Evolutionary conservation across 92 coral and sea anemone genomes (phyloP).

Genomic region (Muricea muricata): DNA sequence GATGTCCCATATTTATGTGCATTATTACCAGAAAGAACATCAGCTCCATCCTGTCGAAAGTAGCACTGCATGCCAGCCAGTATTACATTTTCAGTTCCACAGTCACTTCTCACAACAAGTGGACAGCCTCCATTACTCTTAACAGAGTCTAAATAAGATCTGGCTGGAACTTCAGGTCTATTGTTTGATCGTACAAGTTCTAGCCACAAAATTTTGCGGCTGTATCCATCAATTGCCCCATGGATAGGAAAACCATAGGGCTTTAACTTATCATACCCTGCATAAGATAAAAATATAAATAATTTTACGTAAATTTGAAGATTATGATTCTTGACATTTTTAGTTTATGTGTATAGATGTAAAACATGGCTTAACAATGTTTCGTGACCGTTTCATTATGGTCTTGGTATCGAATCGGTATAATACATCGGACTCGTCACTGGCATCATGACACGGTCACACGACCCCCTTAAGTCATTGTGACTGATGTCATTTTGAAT

Average conservation of each 20-base stretch:
- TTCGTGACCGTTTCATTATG: no score
- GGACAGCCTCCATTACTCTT: constrained; percentile 57
- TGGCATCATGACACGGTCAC: no score
- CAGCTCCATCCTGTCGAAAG: not conserved
- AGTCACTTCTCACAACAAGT: constrained; percentile 58
- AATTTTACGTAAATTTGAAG: no score
- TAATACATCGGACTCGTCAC: no score
- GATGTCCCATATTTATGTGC: not conserved
- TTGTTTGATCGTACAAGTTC: constrained; percentile 62
- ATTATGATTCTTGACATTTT: no score
- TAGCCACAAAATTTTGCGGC: constrained; percentile 64
- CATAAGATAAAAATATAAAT: no score
- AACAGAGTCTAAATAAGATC: constrained; percentile 51
- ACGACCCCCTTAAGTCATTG: no score
- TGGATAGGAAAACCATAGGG: constrained; percentile 69
- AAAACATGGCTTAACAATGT: no score
- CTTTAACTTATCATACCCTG: constrained; percentile 55
- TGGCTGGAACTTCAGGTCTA: constrained; percentile 56
- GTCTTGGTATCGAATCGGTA: no score
- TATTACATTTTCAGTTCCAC: constrained; percentile 74
- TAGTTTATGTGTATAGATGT: no score
- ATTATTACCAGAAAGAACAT: not conserved
- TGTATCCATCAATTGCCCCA: constrained; percentile 59
- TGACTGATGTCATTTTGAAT: no score
- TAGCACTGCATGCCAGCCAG: constrained; percentile 71